A percentile compares a stretch with the other conserved stretches of the same genome.
Conservation (phyloP, 1,140 invertebrate species). For the Hydropsyche tenuis region DNA sequence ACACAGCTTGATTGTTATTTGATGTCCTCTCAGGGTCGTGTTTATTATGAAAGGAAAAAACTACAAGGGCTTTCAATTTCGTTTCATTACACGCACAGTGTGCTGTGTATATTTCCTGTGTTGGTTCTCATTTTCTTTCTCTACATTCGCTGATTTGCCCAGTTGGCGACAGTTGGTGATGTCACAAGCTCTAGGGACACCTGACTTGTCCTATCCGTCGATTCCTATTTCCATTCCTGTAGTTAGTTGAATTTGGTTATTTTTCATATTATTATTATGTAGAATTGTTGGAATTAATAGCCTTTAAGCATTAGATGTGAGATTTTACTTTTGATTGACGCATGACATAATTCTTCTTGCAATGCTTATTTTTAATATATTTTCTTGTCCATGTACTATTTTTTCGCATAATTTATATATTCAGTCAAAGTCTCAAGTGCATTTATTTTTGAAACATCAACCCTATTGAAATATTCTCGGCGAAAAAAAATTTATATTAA, state of each 20-base stretch:
- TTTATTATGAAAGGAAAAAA: not conserved
- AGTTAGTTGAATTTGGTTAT: conserved; percentile 49
- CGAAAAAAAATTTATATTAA: conserved; percentile 40
- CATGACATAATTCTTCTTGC: conserved; percentile 48
- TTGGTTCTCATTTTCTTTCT: conserved; percentile 35
- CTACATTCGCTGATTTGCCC: conserved; percentile 24
- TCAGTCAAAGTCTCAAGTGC: conserved; percentile 24
- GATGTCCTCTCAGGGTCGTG: no score
- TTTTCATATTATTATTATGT: conserved; percentile 44
- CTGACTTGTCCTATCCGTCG: conserved; percentile 26
- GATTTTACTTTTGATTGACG: conserved; percentile 29
- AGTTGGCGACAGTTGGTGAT: conserved; percentile 40
- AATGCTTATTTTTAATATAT: conserved; percentile 41
- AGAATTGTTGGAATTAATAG: conserved; percentile 43
- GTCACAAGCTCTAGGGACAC: conserved; percentile 40
- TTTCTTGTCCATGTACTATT: conserved; percentile 34
- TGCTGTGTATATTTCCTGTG: conserved; percentile 31
- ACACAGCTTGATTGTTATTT: conserved; percentile 13
- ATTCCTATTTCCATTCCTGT: conserved; percentile 25
- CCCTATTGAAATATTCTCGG: conserved; percentile 61
- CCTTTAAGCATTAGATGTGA: conserved; percentile 33
- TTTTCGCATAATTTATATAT: conserved; percentile 33
- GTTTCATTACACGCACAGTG: conserved; percentile 26
- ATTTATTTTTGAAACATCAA: conserved; percentile 53
- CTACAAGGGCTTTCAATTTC: conserved; percentile 18